Evolutionary conservation across 2,797 vertebrate genomes (phyloP), one percentile per base, ranked within the genome.

Genomic region (Prunella strophiata): DNA sequence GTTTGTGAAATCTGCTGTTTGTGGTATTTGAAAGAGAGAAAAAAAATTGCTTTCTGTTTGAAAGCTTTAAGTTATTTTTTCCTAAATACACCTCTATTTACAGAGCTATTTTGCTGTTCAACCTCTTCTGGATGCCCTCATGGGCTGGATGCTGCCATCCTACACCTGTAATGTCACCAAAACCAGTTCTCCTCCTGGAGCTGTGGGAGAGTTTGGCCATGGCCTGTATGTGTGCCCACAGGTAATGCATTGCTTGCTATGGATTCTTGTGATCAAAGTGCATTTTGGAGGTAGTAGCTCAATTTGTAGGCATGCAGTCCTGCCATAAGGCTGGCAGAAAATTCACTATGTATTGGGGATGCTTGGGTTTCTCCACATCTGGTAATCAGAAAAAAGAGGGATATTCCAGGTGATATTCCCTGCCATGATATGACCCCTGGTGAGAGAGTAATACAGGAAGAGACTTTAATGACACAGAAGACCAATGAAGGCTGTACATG

Each of bases 161-260:
- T 55, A 11, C 1, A 2, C 10, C 52, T 76, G 5, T 14, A 36
- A 30, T 1, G 7, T 36, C 52, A 58, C 50, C 19, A 42, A 57
- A 50, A 21, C 22, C 22, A 16, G 23, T 45, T 76, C 55, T n/a
- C 16, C 34, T 84, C 30, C 42, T 29, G 20, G 2, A 29, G 47
- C 9, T 71, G 45, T 16, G 5, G 50, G 34, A 13, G 1, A 6
- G 9, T 38, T 72, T 68, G 27, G 17, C 15, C 38, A 25, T 1
- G 48, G 36, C 11, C 3, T 36, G 25, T 2, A 0, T 4, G 1
- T 13, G 5, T 8, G 27, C 13, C 10, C 34, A 36, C 5, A 17
- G 5, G 11, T 34, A 62, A 32, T 9, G 21, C 23, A 7, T 29
- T n/a, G 11, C 29, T 62, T 68, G 21, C 18, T 54, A 0, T 43